Evolutionary conservation across 2,888 invertebrate genomes (phyloP).

Genomic region (Sepiola atlantica): DNA sequence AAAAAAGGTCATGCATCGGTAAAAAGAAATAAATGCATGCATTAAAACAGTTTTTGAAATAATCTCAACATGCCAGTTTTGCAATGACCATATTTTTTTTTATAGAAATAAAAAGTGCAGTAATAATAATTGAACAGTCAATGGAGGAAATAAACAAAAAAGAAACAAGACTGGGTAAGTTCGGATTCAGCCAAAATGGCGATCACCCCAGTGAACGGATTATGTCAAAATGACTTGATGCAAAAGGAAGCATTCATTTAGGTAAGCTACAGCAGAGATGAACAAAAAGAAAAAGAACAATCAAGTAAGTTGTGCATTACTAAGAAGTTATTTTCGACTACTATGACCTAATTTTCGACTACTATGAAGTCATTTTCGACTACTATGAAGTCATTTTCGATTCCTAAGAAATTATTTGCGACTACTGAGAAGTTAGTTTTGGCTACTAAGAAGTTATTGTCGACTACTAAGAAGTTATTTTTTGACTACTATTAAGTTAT

Average conservation of each 20-base stretch:
- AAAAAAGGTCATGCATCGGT: not conserved
- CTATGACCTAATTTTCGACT: too few relatives aligned
- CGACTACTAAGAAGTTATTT: too few relatives aligned
- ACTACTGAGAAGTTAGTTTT: too few relatives aligned
- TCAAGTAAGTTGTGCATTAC: not conserved
- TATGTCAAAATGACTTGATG: not conserved
- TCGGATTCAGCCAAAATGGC: not conserved
- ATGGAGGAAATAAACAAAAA: not conserved
- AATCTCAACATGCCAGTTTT: not conserved
- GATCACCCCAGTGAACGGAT: not conserved
- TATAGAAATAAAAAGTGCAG: constrained; percentile 3
- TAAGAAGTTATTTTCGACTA: too few relatives aligned
- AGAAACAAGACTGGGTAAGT: not conserved
- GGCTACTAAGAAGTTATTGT: too few relatives aligned
- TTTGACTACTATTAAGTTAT: too few relatives aligned
- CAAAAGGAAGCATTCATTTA: not conserved
- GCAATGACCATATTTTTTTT: not conserved
- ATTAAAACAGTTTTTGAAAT: not conserved
- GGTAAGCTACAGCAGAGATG: not conserved
- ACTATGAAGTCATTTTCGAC: too few relatives aligned
- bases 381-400: too few relatives aligned
- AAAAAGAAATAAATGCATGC: constrained; percentile 5
- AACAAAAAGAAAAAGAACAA: not conserved
- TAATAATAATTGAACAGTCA: constrained; percentile 32
- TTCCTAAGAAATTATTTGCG: too few relatives aligned